Conservation (phyloP, 2,888 invertebrate genomes). For the Diploptera punctata region DNA sequence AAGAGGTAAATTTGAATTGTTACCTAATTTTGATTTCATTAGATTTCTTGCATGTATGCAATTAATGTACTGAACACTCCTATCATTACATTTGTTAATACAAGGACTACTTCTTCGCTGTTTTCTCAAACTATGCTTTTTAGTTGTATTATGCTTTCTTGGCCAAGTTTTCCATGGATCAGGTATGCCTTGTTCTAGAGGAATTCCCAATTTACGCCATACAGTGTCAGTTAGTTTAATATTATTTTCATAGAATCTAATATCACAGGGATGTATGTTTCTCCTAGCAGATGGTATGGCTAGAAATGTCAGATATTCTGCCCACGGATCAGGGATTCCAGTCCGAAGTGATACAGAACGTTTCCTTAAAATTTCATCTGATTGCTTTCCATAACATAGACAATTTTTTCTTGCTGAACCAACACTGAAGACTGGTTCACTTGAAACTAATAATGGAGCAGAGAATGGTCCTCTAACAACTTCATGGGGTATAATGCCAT, state of each 20-base stretch:
- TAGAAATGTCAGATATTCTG: background rate
- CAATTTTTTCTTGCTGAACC: background rate
- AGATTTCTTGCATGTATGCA: too few relatives aligned
- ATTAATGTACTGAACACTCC: too few relatives aligned
- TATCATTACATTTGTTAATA: too few relatives aligned
- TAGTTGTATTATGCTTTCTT: too few relatives aligned
- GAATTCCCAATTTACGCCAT: background rate
- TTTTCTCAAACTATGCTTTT: too few relatives aligned
- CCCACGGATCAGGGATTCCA: background rate
- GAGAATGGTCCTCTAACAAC: background rate
- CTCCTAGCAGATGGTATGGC: background rate
- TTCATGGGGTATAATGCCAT: background rate
- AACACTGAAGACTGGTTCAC: background rate
- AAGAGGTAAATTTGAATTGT: too few relatives aligned
- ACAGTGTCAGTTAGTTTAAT: background rate
- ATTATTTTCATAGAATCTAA: background rate
- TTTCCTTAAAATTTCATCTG: background rate
- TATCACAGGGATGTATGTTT: background rate
- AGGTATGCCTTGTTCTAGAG: background rate
- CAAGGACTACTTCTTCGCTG: too few relatives aligned
- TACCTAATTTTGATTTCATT: too few relatives aligned
- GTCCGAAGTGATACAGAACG: background rate
- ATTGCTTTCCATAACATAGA: background rate
- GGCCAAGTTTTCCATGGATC: background rate
- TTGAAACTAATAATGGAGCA: background rate